phyloP scores from a whole-genome alignment of 1,140 invertebrate species.

The Apis laboriosa region DNA sequence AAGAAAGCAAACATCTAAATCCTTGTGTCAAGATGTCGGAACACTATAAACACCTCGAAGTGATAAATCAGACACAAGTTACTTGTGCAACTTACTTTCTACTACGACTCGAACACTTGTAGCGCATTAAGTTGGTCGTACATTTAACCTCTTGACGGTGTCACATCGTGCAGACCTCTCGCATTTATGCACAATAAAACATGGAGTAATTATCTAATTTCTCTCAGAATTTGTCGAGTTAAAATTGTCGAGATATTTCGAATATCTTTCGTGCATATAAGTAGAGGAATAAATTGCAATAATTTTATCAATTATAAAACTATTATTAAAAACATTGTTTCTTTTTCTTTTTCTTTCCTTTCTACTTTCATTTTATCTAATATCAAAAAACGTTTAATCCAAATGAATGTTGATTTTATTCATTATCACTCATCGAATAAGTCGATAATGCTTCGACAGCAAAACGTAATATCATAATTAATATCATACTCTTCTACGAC shows the following conservation, averaged over 20 bases:
- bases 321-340: too few relatives aligned
- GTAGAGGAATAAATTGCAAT: too few relatives aligned
- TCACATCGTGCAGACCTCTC: not conserved
- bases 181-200: not conserved
- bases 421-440: too few relatives aligned
- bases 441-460: too few relatives aligned
- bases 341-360: too few relatives aligned
- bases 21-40: not conserved
- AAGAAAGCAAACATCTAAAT: not conserved
- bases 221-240: not conserved
- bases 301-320: too few relatives aligned
- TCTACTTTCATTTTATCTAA: too few relatives aligned
- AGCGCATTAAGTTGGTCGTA: not conserved
- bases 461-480: too few relatives aligned
- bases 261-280: too few relatives aligned
- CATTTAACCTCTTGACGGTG: not conserved
- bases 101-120: not conserved
- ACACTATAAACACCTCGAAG: not conserved
- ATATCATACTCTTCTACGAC: too few relatives aligned
- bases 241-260: not conserved
- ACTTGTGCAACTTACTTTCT: not conserved
- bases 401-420: too few relatives aligned
- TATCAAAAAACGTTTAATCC: too few relatives aligned
- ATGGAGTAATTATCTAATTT: not conserved
- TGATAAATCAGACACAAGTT: not conserved